These are phyloP conservation scores for Rhagoletis zephyria DNA, from an alignment of 1,140 invertebrate genomes.

Conservation along the genomic window DNA sequence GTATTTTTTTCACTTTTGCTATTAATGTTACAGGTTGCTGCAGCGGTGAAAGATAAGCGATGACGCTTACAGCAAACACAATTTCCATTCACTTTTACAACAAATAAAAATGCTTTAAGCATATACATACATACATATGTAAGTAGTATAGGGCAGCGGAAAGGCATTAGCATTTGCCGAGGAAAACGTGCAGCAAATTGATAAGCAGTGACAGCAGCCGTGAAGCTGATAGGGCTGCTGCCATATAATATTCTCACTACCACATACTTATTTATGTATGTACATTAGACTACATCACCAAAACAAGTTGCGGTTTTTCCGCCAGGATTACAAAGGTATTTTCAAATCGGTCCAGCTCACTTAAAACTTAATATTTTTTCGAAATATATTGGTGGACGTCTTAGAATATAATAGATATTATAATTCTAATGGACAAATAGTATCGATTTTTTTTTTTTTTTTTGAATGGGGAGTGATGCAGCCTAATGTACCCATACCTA, in stretches of 20 bases:
- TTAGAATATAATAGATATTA: too few species aligned
- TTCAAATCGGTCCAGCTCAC: too few species aligned
- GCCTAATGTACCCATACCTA: too few species aligned
- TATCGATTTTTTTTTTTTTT: too few species aligned
- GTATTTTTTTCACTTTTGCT: neutral
- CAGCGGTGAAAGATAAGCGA: constrained; percentile 6
- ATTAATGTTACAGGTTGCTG: neutral
- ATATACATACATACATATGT: neutral
- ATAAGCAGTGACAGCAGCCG: neutral
- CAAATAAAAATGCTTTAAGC: neutral
- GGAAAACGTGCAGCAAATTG: constrained; percentile 17
- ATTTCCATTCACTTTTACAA: constrained; percentile 21
- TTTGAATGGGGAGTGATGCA: too few species aligned
- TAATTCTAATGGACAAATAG: too few species aligned
- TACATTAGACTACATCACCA: too few species aligned
- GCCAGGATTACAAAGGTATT: too few species aligned
- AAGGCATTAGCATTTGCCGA: neutral
- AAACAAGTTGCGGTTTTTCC: too few species aligned
- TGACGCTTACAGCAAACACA: neutral
- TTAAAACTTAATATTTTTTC: too few species aligned
- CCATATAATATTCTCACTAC: too few species aligned
- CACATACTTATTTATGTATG: too few species aligned
- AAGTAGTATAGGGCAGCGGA: neutral
- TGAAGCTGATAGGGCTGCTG: neutral
- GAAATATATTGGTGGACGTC: neutral